phyloP scores from a whole-genome alignment of 2,113 vertebrate genomes.

The Talpa occidentalis region DNA sequence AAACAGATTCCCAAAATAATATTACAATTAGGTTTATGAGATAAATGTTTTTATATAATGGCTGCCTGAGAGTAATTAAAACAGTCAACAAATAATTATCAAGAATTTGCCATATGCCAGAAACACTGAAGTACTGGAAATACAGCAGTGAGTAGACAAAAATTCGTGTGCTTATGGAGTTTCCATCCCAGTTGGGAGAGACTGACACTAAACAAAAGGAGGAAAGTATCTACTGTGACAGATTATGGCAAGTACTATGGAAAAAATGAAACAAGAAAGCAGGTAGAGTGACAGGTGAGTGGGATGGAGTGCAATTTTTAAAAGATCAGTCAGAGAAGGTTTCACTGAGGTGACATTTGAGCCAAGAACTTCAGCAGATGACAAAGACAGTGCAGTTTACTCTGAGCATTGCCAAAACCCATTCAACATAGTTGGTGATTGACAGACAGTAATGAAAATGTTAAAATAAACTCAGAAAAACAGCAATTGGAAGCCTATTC shows the following conservation, averaged over 20 bases:
- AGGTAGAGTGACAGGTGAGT: not conserved
- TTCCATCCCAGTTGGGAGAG: not conserved
- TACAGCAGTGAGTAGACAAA: not conserved
- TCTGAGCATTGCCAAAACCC: not conserved
- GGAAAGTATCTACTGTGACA: not conserved
- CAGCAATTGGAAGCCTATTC: not conserved
- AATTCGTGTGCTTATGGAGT: not conserved
- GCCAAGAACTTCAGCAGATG: not conserved
- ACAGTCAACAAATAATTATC: conserved; percentile 16
- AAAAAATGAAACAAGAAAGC: conserved; percentile 26
- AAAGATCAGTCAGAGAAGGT: not conserved
- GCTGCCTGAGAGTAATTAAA: not conserved
- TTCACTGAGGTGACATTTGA: not conserved
- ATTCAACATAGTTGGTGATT: not conserved
- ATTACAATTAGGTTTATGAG: conserved; percentile 20
- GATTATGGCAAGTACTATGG: not conserved
- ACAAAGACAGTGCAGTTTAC: not conserved
- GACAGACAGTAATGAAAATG: not conserved
- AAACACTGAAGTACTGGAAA: not conserved
- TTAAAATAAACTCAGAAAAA: not conserved
- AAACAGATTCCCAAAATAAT: not conserved
- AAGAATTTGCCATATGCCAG: not conserved
- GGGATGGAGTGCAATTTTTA: not conserved
- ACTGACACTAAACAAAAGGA: not conserved
- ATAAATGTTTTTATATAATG: not conserved